phyloP scores from a whole-genome alignment of 1,140 invertebrate genomes.

The Atta colombica region DNA sequence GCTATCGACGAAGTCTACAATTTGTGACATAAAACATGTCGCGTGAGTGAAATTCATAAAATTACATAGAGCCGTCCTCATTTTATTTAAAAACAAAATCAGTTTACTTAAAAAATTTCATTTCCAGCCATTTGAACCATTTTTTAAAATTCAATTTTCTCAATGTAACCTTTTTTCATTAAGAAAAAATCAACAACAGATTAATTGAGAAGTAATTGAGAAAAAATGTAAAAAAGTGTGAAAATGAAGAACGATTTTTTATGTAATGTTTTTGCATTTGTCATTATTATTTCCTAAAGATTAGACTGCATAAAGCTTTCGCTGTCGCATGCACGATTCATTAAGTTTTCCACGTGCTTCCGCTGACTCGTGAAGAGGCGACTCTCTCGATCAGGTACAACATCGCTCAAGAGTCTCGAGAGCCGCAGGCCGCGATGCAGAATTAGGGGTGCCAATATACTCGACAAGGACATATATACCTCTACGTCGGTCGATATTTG shows the following conservation, averaged over 20 bases:
- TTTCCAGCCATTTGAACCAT: not conserved
- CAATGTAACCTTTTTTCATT: not conserved
- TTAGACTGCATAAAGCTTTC: constrained; percentile 4
- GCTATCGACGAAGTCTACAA: not conserved
- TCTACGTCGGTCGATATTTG: constrained; percentile 77
- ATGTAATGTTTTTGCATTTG: not conserved
- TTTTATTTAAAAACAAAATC: not conserved
- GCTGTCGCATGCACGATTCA: constrained; percentile 45
- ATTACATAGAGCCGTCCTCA: not conserved
- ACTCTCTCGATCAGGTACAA: constrained; percentile 47
- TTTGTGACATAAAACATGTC: constrained; percentile 4
- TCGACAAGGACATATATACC: constrained; percentile 51
- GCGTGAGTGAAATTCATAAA: constrained; percentile 10
- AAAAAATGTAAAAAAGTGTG: not conserved
- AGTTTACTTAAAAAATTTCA: not conserved
- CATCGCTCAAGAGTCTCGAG: constrained; percentile 35
- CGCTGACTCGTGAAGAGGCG: constrained; percentile 40
- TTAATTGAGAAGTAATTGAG: not conserved
- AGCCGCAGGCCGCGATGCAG: constrained; percentile 44
- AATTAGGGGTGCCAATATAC: constrained; percentile 43
- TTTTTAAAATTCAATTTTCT: not conserved
- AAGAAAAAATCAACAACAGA: not conserved
- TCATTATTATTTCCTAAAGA: constrained; percentile 11
- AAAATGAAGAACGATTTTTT: not conserved
- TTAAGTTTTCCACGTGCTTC: constrained; percentile 66